Evolutionary conservation across 2,888 invertebrate genomes (phyloP), one percentile per base, ranked within the genome.

Genomic region (Tipula confusa): DNA sequence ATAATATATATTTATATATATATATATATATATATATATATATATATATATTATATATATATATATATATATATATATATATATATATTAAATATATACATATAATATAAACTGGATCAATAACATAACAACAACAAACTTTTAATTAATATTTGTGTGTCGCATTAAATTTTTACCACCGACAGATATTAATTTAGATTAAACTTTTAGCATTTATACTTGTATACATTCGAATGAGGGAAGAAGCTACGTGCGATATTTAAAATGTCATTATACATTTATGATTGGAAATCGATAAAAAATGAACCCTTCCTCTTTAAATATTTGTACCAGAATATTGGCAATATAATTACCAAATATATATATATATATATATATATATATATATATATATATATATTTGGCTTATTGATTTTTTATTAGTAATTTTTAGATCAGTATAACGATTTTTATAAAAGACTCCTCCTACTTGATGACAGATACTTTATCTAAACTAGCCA

Each of bases 121-220:
- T 64, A 64, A 24, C 24, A 11, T 24, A 64, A 24, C n/a, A n/a
- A 64, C 18, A 64, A 9, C 64, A 24, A 9, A 24, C 2, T 18
- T 18, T 64, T 24, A 64, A 64, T 64, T 64, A 24, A 24, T 38
- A 13, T 38, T 9, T 38, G 3, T 24, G 64, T 24, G 64, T 64
- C 64, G 7, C 64, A 24, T 64, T 64, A 64, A 64, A 64, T 64
- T 64, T 64, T 64, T 9, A 64, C 9, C 64, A n/a, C 15, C 43
- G 43, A 43, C n/a, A 64, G 64, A 64, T 64, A 43, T 43, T 43
- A 43, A 43, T 64, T 64, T 64, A 64, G 64, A 64, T 64, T 24
- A 64, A 24, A 64, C 24, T n/a, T n/a, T n/a, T n/a, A n/a, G n/a
- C n/a, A n/a, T n/a, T n/a, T n/a, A n/a, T n/a, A n/a, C n/a, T n/a